Evolutionary conservation across 2,888 invertebrate genomes (phyloP), one percentile per base, ranked within the genome.

Genomic region (Hypomecis atomaria): DNA sequence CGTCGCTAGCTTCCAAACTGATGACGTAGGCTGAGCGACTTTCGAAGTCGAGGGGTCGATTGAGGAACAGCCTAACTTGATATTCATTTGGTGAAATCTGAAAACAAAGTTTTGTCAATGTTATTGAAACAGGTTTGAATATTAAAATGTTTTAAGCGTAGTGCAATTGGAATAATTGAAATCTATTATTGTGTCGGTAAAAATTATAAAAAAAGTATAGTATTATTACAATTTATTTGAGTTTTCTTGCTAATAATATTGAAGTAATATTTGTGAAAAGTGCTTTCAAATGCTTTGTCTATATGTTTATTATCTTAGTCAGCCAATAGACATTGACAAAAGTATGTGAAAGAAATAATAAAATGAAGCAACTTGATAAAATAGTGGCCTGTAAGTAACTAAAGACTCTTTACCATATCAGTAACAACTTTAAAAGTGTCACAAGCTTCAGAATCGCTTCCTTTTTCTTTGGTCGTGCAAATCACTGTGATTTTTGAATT

Each of bases 1-100:
- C 89, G 75, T 97, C 96, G 1, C 89, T 88, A 0, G 96, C 96
- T 72, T 94, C 91, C 1, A 97, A 84, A 52, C 94, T 95, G 72
- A 96, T 93, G 13, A 96, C 94, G 76, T 95, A 96, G 0, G 96
- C 95, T 8, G 96, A 95, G 55, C 95, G 92, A 64, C 95, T 95
- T 79, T 98, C 97, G 79, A 94, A 98, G 83, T 98, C 97, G 43
- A 98, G 83, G 0, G 94, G 90, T 57, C 94, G 93, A n/a, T 94
- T 92, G 0, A 97, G 85, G 10, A 93, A 94, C 3, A 98, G 89
- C 0, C 94, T 93, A 0, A 96, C 96, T 62, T 95, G 94, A 79
- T 95, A 97, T 77, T 95, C 94, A 45, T 96, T 96, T 58, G 95
- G 94, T 0, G 93, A 88, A 23, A 95, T 83, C 95, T 95, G 77